These are phyloP conservation scores for Therioaphis trifolii DNA, from an alignment of 2,888 invertebrate genomes.

Conservation along the genomic window DNA sequence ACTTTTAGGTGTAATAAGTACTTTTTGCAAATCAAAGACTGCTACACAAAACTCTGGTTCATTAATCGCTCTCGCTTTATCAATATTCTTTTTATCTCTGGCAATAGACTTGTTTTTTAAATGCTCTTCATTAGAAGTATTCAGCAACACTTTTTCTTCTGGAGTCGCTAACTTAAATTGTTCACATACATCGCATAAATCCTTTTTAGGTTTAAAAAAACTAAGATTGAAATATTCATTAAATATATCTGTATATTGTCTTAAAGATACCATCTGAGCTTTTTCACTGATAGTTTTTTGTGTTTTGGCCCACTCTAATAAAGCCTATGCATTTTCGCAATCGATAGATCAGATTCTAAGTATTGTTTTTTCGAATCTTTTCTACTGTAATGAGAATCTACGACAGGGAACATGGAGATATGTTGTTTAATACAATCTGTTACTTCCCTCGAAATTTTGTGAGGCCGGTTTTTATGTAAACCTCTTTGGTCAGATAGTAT, in stretches of 20 bases:
- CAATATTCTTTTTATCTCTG: slow-evolving; percentile 2
- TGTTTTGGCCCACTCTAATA: slow-evolving; percentile 8
- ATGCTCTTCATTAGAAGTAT: background rate
- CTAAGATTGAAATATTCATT: slow-evolving; percentile 20
- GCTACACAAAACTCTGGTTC: background rate
- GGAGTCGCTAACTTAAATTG: background rate
- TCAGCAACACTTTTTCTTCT: slow-evolving; percentile 14
- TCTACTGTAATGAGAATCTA: slow-evolving; percentile 22
- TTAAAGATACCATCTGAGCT: slow-evolving; percentile 1
- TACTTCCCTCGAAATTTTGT: slow-evolving; percentile 16
- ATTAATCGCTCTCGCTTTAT: background rate
- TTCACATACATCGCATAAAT: slow-evolving; percentile 3
- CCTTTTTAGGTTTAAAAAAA: slow-evolving; percentile 25
- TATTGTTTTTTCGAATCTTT: background rate
- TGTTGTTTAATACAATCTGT: slow-evolving; percentile 25
- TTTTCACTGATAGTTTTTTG: background rate
- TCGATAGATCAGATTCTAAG: slow-evolving; percentile 17
- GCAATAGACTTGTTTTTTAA: slow-evolving; percentile 18
- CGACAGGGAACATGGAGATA: slow-evolving; percentile 4
- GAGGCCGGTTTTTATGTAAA: background rate
- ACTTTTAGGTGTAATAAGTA: background rate
- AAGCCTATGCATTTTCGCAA: slow-evolving; percentile 21
- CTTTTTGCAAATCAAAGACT: background rate
- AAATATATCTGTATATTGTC: slow-evolving; percentile 27
- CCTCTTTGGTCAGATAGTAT: slow-evolving; percentile 22